phyloP scores from a whole-genome alignment of 2,888 invertebrate genomes.

The Apotomis capreana region DNA sequence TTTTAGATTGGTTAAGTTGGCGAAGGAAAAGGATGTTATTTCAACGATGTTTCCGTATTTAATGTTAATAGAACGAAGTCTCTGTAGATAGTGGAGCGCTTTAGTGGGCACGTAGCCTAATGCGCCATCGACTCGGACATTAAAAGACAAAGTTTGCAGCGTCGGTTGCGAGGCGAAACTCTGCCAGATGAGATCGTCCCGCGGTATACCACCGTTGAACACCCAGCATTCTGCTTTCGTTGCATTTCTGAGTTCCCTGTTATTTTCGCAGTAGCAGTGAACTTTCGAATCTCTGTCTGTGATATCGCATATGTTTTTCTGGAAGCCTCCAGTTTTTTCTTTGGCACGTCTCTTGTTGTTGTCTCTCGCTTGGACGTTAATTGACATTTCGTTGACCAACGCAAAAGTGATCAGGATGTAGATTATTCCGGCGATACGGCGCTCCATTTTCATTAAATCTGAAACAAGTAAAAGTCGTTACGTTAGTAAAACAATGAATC shows the following conservation, averaged over 20 bases:
- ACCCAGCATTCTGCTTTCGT: conserved; percentile 91
- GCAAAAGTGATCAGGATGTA: conserved; percentile 75
- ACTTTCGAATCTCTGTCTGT: conserved; percentile 82
- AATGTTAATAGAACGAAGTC: conserved; percentile 86
- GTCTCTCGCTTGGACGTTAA: conserved; percentile 75
- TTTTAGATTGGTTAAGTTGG: conserved; percentile 87
- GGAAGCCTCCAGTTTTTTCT: conserved; percentile 77
- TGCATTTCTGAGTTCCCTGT: conserved; percentile 81
- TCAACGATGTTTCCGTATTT: conserved; percentile 89
- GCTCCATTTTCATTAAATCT: conserved; percentile 74
- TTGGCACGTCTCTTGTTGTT: conserved; percentile 75
- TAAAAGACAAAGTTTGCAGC: conserved; percentile 87
- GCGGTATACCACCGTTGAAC: conserved; percentile 86
- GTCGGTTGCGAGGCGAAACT: conserved; percentile 88
- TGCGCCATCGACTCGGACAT: conserved; percentile 87
- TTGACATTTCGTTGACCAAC: conserved; percentile 77
- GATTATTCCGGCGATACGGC: conserved; percentile 69
- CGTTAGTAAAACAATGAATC: conserved; percentile 48
- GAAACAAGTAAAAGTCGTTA: conserved; percentile 68
- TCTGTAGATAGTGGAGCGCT: conserved; percentile 86
- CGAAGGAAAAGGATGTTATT: conserved; percentile 88
- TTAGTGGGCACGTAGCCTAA: conserved; percentile 88
- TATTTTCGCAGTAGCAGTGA: conserved; percentile 87
- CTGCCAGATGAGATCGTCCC: conserved; percentile 89
- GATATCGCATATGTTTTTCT: conserved; percentile 84